Evolutionary conservation across 2,113 vertebrate species (phyloP).

Genomic region (Oryzias javanicus): DNA sequence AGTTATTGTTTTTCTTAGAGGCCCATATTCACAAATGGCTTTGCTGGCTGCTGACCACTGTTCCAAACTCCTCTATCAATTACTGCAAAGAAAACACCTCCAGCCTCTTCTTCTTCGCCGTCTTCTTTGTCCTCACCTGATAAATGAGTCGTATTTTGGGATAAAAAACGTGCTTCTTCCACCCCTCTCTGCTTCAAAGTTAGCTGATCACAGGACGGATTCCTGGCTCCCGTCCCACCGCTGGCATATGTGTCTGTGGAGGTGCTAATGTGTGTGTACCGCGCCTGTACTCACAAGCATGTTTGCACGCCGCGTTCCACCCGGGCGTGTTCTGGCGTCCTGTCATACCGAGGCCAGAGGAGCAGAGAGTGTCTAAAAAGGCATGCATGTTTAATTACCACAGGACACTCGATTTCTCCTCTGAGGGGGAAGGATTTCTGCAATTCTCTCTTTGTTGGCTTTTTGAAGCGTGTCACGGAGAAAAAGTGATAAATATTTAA

Average conservation of each 20-base stretch:
- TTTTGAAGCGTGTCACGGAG: conserved; percentile 85
- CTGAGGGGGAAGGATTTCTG: conserved; percentile 82
- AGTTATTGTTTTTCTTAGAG: conserved; percentile 66
- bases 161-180: conserved; percentile 1
- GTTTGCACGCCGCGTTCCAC: conserved; percentile 93
- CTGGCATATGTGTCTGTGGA: conserved; percentile 87
- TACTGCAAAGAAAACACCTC: conserved; percentile 48
- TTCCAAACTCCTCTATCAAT: conserved; percentile 68
- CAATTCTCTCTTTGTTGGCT: conserved; percentile 85
- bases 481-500: conserved; percentile 92
- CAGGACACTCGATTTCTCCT: conserved; percentile 83
- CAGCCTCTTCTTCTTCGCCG: not conserved
- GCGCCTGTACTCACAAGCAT: conserved; percentile 89
- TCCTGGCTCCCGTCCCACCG: conserved; percentile 57
- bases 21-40: conserved; percentile 60
- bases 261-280: conserved; percentile 95
- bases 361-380: conserved; percentile 86
- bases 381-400: conserved; percentile 98
- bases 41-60: conserved; percentile 59
- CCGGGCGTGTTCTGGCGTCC: conserved; percentile 93
- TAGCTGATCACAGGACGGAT: conserved; percentile 42
- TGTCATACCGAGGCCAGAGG: conserved; percentile 92
- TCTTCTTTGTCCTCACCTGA: conserved; percentile 12
- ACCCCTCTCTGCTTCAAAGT: conserved; percentile 40
- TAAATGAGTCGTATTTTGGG: conserved; percentile 12